Evolutionary conservation across 1,140 invertebrate species (phyloP).

Genomic region (Temnothorax nylanderi): DNA sequence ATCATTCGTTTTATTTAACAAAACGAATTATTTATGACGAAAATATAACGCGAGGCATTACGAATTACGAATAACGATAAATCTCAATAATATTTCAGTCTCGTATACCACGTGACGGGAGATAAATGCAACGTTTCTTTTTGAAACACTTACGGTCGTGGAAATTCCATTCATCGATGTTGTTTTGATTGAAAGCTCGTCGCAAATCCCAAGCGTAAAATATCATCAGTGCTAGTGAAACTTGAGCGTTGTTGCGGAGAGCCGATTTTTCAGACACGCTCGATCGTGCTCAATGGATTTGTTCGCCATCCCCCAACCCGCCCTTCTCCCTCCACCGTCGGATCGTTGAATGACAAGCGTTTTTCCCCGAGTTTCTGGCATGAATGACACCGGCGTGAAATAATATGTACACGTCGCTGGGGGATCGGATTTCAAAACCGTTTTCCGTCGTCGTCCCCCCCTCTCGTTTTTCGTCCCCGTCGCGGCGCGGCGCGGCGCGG

Average conservation of each 20-base stretch:
- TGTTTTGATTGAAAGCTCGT: slow-evolving; percentile 41
- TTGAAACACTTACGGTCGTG: background rate
- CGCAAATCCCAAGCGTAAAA: slow-evolving; percentile 28
- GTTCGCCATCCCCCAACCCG: background rate
- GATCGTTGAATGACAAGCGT: slow-evolving; percentile 36
- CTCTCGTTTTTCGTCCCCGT: background rate
- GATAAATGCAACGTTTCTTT: slow-evolving; percentile 15
- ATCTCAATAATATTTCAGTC: background rate
- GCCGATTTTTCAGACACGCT: slow-evolving; percentile 34
- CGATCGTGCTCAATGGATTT: slow-evolving; percentile 46
- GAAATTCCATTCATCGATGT: slow-evolving; percentile 29
- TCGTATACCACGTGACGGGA: background rate
- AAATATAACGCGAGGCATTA: background rate
- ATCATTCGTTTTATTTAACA: background rate
- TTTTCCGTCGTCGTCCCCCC: background rate
- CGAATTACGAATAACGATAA: background rate
- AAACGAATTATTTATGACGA: no score
- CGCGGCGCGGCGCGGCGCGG: no score
- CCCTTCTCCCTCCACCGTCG: background rate
- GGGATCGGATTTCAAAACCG: slow-evolving; percentile 29
- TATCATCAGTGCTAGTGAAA: slow-evolving; percentile 42
- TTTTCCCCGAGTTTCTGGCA: slow-evolving; percentile 29
- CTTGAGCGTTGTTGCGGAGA: slow-evolving; percentile 34
- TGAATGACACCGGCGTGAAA: slow-evolving; percentile 33
- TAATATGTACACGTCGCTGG: slow-evolving; percentile 7